Evolutionary conservation across 2,797 vertebrate species (phyloP).

Genomic region (Neosalanx taihuensis): DNA sequence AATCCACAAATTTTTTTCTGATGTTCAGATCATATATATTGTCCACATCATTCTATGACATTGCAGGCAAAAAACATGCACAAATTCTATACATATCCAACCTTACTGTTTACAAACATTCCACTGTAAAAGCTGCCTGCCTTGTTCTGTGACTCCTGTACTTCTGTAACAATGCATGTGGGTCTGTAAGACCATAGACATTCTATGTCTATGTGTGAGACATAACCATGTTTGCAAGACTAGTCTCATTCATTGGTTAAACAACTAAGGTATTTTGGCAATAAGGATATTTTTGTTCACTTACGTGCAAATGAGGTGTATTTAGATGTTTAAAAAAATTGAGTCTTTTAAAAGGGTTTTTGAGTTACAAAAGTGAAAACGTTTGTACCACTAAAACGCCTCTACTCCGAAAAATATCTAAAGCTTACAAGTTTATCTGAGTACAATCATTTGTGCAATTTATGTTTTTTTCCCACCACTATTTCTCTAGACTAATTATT

Average conservation of each 20-base stretch:
- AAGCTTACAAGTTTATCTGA: conserved; percentile 16
- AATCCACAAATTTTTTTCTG: conserved; percentile 38
- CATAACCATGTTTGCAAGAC: conserved; percentile 1
- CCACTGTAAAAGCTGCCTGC: neutral
- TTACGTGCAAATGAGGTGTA: conserved; percentile 13
- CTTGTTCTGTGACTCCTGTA: neutral
- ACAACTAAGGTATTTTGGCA: conserved; percentile 11
- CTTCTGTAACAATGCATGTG: neutral
- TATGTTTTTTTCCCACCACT: neutral
- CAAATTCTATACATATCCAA: conserved; percentile 29
- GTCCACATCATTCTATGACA: conserved; percentile 40
- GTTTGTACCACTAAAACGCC: conserved; percentile 5
- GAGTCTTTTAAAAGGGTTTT: conserved; percentile 11
- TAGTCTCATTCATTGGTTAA: conserved; percentile 1
- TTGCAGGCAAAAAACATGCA: conserved; percentile 50
- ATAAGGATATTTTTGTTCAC: conserved; percentile 1
- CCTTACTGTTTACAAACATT: conserved; percentile 9
- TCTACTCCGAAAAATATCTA: conserved; percentile 5
- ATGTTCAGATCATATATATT: conserved; percentile 24
- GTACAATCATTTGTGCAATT: conserved; percentile 15
- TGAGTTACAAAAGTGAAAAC: conserved; percentile 12
- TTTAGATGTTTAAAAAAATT: conserved; percentile 5
- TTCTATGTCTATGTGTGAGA: no score
- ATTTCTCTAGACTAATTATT: conserved; percentile 11
- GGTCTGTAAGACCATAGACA: no score